Conservation (phyloP, 2,113 vertebrate genomes). For the Hippolais icterina region DNA sequence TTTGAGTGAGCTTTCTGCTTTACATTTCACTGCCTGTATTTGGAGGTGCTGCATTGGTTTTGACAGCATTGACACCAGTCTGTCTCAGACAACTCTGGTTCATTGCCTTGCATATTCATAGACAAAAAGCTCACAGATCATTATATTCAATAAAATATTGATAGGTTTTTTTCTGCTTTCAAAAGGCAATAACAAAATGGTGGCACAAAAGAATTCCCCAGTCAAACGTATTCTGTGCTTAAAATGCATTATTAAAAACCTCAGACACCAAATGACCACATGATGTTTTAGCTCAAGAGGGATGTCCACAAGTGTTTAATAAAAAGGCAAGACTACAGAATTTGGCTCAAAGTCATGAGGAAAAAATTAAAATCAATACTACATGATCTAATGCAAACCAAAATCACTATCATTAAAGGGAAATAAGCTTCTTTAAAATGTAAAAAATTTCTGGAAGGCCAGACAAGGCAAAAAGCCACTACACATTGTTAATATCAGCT, state of each 20-base stretch:
- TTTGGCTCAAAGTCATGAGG: background rate
- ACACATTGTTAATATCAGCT: background rate
- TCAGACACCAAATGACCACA: background rate
- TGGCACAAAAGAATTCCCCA: slow-evolving; percentile 2
- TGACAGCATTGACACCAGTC: background rate
- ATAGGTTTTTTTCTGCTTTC: slow-evolving; percentile 21
- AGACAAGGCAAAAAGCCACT: background rate
- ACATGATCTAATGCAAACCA: background rate
- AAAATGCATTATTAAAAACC: slow-evolving; percentile 18
- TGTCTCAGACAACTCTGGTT: background rate
- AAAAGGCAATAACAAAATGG: slow-evolving; percentile 8
- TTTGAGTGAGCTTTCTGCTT: background rate
- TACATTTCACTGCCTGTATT: background rate
- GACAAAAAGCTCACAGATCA: fast-evolving
- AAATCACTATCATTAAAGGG: background rate
- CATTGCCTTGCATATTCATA: background rate
- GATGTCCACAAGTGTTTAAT: background rate
- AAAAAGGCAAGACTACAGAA: background rate
- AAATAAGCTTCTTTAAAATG: background rate
- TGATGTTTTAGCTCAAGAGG: background rate
- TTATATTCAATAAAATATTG: slow-evolving; percentile 48
- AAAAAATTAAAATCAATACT: slow-evolving; percentile 10
- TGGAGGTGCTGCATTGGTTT: background rate
- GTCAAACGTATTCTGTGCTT: background rate
- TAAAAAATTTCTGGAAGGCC: background rate